phyloP scores from a whole-genome alignment of 1,140 invertebrate species.

The Reticulitermes speratus region DNA sequence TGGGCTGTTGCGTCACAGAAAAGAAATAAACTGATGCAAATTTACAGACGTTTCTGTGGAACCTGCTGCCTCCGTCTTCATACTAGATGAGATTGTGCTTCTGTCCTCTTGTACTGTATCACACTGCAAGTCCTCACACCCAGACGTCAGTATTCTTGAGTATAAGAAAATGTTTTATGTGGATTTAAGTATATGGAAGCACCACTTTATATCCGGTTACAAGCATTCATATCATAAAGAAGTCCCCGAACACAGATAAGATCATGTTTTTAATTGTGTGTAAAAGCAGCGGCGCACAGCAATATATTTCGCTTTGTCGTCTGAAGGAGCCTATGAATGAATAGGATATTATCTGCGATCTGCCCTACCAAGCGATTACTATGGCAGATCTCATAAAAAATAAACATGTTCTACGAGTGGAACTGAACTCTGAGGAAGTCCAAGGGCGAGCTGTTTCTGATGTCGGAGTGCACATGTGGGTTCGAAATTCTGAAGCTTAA shows the following conservation, averaged over 20 bases:
- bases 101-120: no score
- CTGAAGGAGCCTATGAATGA: background rate
- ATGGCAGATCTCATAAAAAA: background rate
- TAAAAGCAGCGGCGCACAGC: background rate
- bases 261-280: background rate
- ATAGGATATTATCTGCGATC: background rate
- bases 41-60: no score
- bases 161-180: no score
- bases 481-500: background rate
- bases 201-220: background rate
- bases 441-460: background rate
- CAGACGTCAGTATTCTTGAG: no score
- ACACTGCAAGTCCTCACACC: no score
- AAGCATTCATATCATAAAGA: constrained; percentile 2
- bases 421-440: background rate
- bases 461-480: background rate
- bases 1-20: no score
- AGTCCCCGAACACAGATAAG: background rate
- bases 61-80: no score
- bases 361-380: background rate
- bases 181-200: no score
- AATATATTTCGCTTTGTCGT: background rate
- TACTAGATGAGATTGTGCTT: no score
- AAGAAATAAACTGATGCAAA: no score
- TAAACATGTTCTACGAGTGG: background rate